Percentiles rank a stretch among this genome's conserved stretches.
These are phyloP conservation scores for Julus scanicus DNA, from an alignment of 2,888 invertebrate genomes.

Conservation along the genomic window DNA sequence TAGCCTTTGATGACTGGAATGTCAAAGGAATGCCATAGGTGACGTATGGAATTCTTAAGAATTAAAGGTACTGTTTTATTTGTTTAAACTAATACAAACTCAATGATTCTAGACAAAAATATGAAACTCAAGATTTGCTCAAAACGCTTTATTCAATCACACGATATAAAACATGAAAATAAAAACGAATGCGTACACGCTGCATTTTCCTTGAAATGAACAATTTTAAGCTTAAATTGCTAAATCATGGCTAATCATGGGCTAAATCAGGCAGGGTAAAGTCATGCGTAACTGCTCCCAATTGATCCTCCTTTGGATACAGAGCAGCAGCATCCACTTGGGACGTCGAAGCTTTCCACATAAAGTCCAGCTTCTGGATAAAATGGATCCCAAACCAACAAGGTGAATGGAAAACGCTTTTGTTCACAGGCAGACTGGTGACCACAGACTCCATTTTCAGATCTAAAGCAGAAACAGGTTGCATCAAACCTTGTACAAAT, in stretches of 20 bases:
- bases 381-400: conserved; percentile 54
- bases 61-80: too few relatives aligned
- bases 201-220: background rate
- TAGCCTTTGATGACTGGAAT: too few relatives aligned
- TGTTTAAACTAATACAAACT: too few relatives aligned
- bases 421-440: background rate
- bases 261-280: too few relatives aligned
- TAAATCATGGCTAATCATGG: too few relatives aligned
- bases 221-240: too few relatives aligned
- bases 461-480: background rate
- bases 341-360: conserved; percentile 52
- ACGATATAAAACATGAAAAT: background rate
- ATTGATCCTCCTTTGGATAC: background rate
- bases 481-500: background rate
- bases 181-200: background rate
- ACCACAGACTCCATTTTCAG: conserved; percentile 40
- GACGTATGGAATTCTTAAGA: too few relatives aligned
- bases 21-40: too few relatives aligned
- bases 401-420: conserved; percentile 41
- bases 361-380: conserved; percentile 53
- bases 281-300: background rate
- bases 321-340: conserved; percentile 54
- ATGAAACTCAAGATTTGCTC: background rate
- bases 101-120: too few relatives aligned
- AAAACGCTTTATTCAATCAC: background rate